phyloP scores from a whole-genome alignment of 2,113 vertebrate genomes.

The Eonycteris spelaea region DNA sequence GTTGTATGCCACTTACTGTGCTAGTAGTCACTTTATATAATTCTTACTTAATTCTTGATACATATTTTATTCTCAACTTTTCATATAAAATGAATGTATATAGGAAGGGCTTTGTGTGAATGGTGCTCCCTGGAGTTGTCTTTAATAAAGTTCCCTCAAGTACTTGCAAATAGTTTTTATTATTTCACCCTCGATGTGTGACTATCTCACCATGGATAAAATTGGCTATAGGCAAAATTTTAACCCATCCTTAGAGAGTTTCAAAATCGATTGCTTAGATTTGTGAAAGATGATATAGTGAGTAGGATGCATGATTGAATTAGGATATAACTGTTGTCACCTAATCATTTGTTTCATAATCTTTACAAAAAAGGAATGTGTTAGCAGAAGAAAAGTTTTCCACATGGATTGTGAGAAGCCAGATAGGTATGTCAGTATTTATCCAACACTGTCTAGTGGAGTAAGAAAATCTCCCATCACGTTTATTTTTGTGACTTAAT shows the following conservation, averaged over 20 bases:
- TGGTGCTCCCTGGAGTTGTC: not conserved
- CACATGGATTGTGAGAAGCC: not conserved
- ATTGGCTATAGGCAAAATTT: not conserved
- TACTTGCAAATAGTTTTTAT: not conserved
- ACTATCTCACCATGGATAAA: not conserved
- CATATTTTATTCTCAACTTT: not conserved
- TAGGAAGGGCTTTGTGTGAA: not conserved
- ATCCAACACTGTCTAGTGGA: not conserved
- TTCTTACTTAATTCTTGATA: slow-evolving; percentile 19
- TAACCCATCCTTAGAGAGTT: not conserved
- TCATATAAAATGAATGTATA: not conserved
- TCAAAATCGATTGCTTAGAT: not conserved
- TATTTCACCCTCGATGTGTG: not conserved
- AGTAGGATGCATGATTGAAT: not conserved
- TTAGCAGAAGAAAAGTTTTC: not conserved
- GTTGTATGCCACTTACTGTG: not conserved
- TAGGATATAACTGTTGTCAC: not conserved
- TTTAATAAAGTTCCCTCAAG: not conserved
- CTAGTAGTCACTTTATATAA: not conserved
- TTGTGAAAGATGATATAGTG: not conserved
- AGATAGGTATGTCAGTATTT: not conserved
- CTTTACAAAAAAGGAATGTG: slow-evolving; percentile 2
- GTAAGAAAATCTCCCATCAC: not conserved
- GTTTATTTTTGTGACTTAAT: slow-evolving; percentile 20
- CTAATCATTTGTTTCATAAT: not conserved